Conservation (phyloP, 1,140 invertebrate species). For the Pentalonia nigronervosa region DNA sequence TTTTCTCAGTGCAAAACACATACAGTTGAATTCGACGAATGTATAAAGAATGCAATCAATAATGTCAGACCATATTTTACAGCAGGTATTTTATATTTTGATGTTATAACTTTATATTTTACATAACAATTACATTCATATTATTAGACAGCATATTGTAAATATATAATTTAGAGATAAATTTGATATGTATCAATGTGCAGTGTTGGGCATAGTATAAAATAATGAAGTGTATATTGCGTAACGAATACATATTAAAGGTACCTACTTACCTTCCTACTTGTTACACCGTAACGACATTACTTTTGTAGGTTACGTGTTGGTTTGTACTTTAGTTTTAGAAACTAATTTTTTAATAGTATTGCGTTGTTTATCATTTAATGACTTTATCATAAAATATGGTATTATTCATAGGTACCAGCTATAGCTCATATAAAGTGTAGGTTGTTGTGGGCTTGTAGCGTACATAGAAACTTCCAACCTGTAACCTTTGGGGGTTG, state of each 20-base stretch:
- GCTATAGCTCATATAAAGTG: no score
- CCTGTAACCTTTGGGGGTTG: background rate
- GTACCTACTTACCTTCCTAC: no score
- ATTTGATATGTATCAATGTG: background rate
- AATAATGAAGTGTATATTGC: background rate
- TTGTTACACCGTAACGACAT: background rate
- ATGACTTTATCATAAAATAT: background rate
- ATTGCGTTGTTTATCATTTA: background rate
- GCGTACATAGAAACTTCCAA: background rate
- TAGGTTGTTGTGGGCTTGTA: background rate
- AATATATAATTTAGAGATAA: background rate
- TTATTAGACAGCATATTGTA: no score
- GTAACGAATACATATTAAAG: background rate
- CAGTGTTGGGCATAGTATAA: background rate
- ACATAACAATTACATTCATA: background rate
- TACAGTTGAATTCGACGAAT: slow-evolving; percentile 73
- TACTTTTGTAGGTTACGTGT: background rate
- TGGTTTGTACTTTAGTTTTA: background rate
- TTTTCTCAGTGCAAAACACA: slow-evolving; percentile 71
- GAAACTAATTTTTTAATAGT: background rate
- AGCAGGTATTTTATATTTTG: slow-evolving; percentile 66
- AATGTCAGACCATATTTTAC: slow-evolving; percentile 75
- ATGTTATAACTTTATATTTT: slow-evolving; percentile 19
- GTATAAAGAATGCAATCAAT: slow-evolving; percentile 78
- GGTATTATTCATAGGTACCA: background rate